A percentile compares a stretch with the other conserved stretches of the same genome.
Evolutionary conservation across 1,140 invertebrate genomes (phyloP).

Genomic region (Ylistrum balloti): DNA sequence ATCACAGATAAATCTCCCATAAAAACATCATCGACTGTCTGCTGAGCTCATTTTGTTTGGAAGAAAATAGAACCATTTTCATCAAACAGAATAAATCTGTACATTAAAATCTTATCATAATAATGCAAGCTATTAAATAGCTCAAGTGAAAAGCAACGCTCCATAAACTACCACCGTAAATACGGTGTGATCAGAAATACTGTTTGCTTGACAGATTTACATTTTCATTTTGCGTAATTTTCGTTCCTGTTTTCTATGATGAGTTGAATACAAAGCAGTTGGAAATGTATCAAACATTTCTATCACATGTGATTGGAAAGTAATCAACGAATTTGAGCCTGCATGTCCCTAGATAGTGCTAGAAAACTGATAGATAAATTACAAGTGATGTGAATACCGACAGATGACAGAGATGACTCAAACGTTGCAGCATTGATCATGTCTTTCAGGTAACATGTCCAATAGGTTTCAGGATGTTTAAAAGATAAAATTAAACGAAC

Average conservation of each 20-base stretch:
- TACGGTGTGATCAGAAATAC: background rate
- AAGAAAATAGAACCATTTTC: background rate
- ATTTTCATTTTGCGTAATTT: slow-evolving; percentile 18
- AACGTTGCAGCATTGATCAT: background rate
- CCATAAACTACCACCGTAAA: background rate
- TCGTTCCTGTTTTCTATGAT: background rate
- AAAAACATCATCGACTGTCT: background rate
- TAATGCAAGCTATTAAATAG: background rate
- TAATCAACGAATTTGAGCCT: slow-evolving; percentile 1
- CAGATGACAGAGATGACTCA: background rate
- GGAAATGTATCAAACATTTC: slow-evolving; percentile 5
- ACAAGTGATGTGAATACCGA: background rate
- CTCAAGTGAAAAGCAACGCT: background rate
- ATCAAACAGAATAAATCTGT: slow-evolving; percentile 16
- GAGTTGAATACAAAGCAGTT: slow-evolving; percentile 18
- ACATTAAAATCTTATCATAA: slow-evolving; percentile 32
- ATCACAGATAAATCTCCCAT: background rate
- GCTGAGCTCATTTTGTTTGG: background rate
- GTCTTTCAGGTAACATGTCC: background rate
- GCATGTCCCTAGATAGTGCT: slow-evolving; percentile 5
- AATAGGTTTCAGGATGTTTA: background rate
- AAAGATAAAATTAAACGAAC: too few species aligned
- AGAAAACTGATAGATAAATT: slow-evolving; percentile 18
- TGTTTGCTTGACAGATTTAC: background rate
- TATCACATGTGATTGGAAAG: slow-evolving; percentile 2